Evolutionary conservation across 1,140 invertebrate species (phyloP).

Genomic region (Bombus waltoni): DNA sequence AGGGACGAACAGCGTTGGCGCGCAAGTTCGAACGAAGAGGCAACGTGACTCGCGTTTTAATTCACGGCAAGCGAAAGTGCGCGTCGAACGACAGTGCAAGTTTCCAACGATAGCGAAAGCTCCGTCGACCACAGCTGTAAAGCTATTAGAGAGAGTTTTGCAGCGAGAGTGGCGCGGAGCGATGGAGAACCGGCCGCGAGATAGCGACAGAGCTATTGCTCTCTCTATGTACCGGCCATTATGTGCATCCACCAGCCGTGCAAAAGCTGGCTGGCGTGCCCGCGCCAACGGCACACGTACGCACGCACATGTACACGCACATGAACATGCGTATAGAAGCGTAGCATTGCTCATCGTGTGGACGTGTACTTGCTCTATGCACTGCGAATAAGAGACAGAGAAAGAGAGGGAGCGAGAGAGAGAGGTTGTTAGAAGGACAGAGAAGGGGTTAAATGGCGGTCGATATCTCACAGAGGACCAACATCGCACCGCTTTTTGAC

Average conservation of each 20-base stretch:
- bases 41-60: constrained; percentile 12
- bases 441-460: constrained; percentile 69
- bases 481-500: constrained; percentile 66
- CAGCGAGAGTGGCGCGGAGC: constrained; percentile 41
- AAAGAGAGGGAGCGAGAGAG: not conserved
- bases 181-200: constrained; percentile 49
- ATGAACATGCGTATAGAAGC: not conserved
- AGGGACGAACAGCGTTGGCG: not conserved
- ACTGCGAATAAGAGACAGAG: constrained; percentile 4
- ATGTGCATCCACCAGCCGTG: constrained; percentile 50
- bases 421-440: constrained; percentile 44
- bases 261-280: constrained; percentile 48
- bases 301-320: too few relatives aligned
- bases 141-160: constrained; percentile 75
- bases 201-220: constrained; percentile 54
- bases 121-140: constrained; percentile 71
- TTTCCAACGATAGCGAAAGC: constrained; percentile 81
- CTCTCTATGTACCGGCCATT: constrained; percentile 48
- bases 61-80: constrained; percentile 70
- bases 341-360: constrained; percentile 5
- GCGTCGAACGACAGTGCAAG: constrained; percentile 78
- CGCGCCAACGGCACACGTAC: not conserved
- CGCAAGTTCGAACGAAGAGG: not conserved
- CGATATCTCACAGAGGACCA: constrained; percentile 76
- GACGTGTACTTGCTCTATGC: not conserved